phyloP scores from a whole-genome alignment of 2,113 vertebrate species.

The Spermophilus dauricus region DNA sequence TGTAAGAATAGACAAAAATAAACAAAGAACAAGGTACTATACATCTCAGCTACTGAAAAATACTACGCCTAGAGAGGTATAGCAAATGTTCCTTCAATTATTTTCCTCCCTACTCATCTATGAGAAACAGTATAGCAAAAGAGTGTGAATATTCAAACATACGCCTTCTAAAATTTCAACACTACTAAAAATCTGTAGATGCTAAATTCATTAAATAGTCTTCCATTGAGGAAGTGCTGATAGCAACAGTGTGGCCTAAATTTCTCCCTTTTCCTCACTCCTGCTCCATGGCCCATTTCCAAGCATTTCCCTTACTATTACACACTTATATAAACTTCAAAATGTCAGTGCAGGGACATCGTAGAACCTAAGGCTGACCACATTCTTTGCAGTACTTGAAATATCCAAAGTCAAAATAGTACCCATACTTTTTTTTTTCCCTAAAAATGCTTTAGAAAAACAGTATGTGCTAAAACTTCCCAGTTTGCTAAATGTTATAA shows the following conservation, averaged over 20 bases:
- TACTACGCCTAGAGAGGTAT: neutral
- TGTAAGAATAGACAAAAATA: slow-evolving; percentile 84
- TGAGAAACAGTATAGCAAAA: neutral
- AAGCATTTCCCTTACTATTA: neutral
- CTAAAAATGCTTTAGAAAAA: neutral
- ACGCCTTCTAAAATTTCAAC: slow-evolving; percentile 46
- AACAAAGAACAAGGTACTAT: slow-evolving; percentile 64
- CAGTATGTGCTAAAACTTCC: neutral
- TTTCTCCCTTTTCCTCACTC: slow-evolving; percentile 52
- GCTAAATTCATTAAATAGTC: slow-evolving; percentile 39
- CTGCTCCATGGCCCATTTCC: neutral
- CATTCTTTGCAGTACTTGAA: slow-evolving; percentile 10
- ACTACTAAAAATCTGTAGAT: slow-evolving; percentile 11
- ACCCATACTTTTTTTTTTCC: neutral
- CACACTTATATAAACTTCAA: neutral
- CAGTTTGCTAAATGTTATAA: neutral
- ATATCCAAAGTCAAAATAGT: slow-evolving; percentile 28
- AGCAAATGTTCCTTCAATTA: neutral
- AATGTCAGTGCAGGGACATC: neutral
- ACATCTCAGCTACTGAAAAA: slow-evolving; percentile 57
- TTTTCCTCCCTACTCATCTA: neutral
- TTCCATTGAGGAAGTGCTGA: slow-evolving; percentile 32
- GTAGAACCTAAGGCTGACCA: neutral
- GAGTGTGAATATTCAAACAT: neutral
- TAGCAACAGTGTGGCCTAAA: neutral